Evolutionary conservation across 2,113 vertebrate species (phyloP), one percentile per base, ranked within the genome.

Genomic region (Coracopsis vasa): DNA sequence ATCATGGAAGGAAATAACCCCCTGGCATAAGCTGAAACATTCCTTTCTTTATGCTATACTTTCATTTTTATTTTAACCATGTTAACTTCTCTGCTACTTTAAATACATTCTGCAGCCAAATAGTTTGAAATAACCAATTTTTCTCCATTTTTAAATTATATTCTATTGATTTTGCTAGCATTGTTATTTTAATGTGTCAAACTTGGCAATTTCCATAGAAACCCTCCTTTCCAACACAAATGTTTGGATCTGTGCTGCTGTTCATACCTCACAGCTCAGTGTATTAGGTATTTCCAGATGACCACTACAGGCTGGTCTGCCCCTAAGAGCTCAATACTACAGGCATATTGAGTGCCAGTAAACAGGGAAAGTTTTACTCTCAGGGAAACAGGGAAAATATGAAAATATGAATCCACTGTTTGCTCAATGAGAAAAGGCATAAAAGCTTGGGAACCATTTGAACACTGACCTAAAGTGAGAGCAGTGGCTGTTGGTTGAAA

Each of bases 371-470:
- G 39, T 73, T 93, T 73, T 67, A 28, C 33, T 20, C 19, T 56
- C 54, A 56, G 54, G 19, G 3, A 33, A 56, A 56, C 31, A 56
- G 54, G 31, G 33, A 58, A 58, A 71, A 61, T 50, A 39, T 27
- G 51, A 80, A 91, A 91, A 91, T 10, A 64, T 20, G 61, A 95
- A 67, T 18, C 19, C 56, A 25, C 37, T 87, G 41, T 56, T 80
- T 80, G 74, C 82, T 94, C 75, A 70, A 62, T 54, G 88, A 67
- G 72, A 77, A 17, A 45, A 75, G 35, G 29, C 86, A 53, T 20
- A 73, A 90, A 74, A 83, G 41, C 91, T 91, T 96, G 89, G 85
- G 89, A 95, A 94, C 44, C 31, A 7, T 64, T 13, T 50, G 54
- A 88, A 51, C 39, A 53, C 74, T 86, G 71, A 73, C 80, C 64